Evolutionary conservation across 2,888 invertebrate genomes (phyloP).

Genomic region (Drosophila borborema): DNA sequence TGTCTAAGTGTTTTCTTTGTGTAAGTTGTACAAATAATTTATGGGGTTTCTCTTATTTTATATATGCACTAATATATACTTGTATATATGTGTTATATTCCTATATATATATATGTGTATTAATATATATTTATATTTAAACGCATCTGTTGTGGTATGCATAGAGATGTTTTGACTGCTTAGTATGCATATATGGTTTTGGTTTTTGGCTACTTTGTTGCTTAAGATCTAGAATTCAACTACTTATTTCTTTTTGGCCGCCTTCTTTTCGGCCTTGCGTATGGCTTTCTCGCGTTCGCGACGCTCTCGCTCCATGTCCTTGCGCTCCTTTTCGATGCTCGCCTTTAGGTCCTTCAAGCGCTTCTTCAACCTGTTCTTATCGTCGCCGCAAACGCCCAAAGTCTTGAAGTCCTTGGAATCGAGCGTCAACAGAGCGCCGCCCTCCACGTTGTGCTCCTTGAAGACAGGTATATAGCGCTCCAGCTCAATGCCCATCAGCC

Average conservation of each 20-base stretch:
- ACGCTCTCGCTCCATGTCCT: slow-evolving; percentile 93
- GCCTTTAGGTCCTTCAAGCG: slow-evolving; percentile 93
- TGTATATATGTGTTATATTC: slow-evolving; percentile 30
- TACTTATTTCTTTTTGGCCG: slow-evolving; percentile 88
- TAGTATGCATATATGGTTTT: slow-evolving; percentile 64
- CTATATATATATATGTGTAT: slow-evolving; percentile 27
- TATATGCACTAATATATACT: slow-evolving; percentile 39
- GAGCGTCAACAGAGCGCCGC: slow-evolving; percentile 92
- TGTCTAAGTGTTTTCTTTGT: slow-evolving; percentile 18
- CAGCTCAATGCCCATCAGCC: slow-evolving; percentile 93
- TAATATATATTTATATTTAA: slow-evolving; percentile 27
- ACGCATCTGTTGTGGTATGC: slow-evolving; percentile 47
- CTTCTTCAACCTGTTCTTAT: slow-evolving; percentile 93
- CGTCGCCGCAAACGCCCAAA: slow-evolving; percentile 91
- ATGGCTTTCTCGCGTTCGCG: slow-evolving; percentile 93
- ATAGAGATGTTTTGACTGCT: slow-evolving; percentile 63
- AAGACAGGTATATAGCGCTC: slow-evolving; percentile 95
- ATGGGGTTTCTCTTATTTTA: slow-evolving; percentile 23
- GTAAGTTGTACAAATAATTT: slow-evolving; percentile 63
- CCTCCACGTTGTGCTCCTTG: slow-evolving; percentile 95
- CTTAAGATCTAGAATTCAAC: slow-evolving; percentile 69
- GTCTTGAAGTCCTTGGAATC: slow-evolving; percentile 97
- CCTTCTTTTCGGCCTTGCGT: slow-evolving; percentile 93
- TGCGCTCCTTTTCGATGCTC: slow-evolving; percentile 90
- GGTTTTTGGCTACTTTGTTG: slow-evolving; percentile 73